Evolutionary conservation across 92 coral and sea anemone genomes (phyloP).

Genomic region (Porites cylindrica): DNA sequence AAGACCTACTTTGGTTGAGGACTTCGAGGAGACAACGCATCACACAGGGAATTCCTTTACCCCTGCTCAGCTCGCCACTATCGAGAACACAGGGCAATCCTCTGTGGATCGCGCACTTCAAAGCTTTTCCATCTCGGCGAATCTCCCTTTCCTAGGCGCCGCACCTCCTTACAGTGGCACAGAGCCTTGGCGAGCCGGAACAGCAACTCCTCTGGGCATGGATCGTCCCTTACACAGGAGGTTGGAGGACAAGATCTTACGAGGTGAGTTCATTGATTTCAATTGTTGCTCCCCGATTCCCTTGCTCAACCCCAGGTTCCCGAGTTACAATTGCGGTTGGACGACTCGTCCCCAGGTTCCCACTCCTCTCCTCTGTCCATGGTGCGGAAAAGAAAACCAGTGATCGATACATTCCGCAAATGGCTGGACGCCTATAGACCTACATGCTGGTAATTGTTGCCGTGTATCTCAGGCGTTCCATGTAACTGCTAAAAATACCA

Average conservation of each 20-base stretch:
- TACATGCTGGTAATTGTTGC: conserved; percentile 7
- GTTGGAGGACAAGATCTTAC: background rate
- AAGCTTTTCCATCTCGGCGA: too few relatives aligned
- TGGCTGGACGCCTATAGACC: conserved; percentile 12
- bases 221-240: background rate
- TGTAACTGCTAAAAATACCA: background rate
- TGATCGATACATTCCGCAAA: background rate
- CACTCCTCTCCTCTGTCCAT: background rate
- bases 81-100: too few relatives aligned
- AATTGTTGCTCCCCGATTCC: background rate
- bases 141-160: too few relatives aligned
- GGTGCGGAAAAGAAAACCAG: background rate
- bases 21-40: too few relatives aligned
- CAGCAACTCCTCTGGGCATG: too few relatives aligned
- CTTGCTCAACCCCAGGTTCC: background rate
- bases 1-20: too few relatives aligned
- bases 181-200: too few relatives aligned
- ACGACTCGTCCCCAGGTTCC: conserved; percentile 3
- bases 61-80: too few relatives aligned
- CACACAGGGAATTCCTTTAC: too few relatives aligned
- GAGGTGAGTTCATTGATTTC: conserved; percentile 2
- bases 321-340: background rate
- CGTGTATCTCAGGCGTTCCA: background rate
- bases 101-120: too few relatives aligned
- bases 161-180: too few relatives aligned